Base-by-base conservation (phyloP, 2,113 vertebrate species). In the Nyctereutes procyonoides region DNA sequence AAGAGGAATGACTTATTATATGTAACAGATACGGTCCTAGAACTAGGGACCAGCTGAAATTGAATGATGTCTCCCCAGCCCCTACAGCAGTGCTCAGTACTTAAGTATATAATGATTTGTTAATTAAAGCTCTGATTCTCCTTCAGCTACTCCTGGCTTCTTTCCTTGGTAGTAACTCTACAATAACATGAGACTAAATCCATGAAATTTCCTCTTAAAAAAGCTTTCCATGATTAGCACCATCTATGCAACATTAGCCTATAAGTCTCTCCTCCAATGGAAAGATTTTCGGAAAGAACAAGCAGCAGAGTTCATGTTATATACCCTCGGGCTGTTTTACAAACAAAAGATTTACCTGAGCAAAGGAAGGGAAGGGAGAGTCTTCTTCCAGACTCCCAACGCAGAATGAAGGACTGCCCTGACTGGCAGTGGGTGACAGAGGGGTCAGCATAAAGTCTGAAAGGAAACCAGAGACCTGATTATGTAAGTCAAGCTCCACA, bases 331-430 rank as follows among this genome's bases (percentile, higher is more conserved):
- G 53, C 63, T 96, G 81, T 86, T 92, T 93, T 81, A 84, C 24
- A 56, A 89, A 53, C 69, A 88, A 62, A 84, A 14, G 19, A 97
- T 98, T 98, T 98, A 99, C 99, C 99, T 99, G 99, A 94, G 99
- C 99, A 98, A 99, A 99, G 82, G 99, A 99, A 98, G 99, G 99
- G 96, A 99, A 99, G 71, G 99, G 99, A 96, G 99, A 99, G 35
- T 99, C 99, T 1, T 99, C 99, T 98, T 99, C 99, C 98, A 99
- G 96, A 93, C 99, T 99, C 53, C 99, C 99, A 76, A 99, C 97
- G 91, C 97, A 98, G 84, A 98, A 98, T 5, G 99, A 98, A 0
- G 98, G 98, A 96, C 98, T 99, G 97, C 98, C 95, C 92, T 98
- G 98, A 97, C 98, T 97, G 86, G 97, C 97, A 98, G 98, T 96